Evolutionary conservation across 2,888 invertebrate species (phyloP).

Genomic region (Beris chalybata): DNA sequence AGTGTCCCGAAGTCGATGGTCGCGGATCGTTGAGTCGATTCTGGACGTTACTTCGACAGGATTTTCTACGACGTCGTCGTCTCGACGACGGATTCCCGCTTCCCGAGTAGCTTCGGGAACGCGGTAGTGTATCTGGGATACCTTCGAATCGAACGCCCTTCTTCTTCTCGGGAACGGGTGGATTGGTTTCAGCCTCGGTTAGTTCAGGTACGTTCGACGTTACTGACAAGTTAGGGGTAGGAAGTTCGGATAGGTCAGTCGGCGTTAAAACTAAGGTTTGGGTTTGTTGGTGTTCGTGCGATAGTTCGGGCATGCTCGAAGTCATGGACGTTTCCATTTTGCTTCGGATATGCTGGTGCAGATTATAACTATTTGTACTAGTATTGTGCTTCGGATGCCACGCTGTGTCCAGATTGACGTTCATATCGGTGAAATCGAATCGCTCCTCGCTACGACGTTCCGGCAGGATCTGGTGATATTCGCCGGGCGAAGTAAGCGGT

Average conservation of each 20-base stretch:
- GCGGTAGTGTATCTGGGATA: constrained; percentile 56
- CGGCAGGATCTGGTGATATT: constrained; percentile 50
- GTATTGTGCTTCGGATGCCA: constrained; percentile 54
- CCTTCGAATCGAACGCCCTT: constrained; percentile 57
- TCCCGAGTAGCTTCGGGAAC: constrained; percentile 61
- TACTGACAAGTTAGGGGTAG: constrained; percentile 59
- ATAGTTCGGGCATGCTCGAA: constrained; percentile 66
- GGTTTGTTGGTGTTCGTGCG: constrained; percentile 37
- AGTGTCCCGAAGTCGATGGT: constrained; percentile 35
- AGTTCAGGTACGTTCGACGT: constrained; percentile 57
- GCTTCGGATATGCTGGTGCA: constrained; percentile 48
- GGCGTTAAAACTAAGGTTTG: constrained; percentile 35
- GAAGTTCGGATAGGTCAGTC: constrained; percentile 52
- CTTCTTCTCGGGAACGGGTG: constrained; percentile 48
- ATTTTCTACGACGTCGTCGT: constrained; percentile 50
- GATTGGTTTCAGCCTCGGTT: constrained; percentile 40
- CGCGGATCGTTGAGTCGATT: constrained; percentile 18
- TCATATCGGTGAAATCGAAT: constrained; percentile 63
- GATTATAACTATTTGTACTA: constrained; percentile 45
- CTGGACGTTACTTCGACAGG: constrained; percentile 47
- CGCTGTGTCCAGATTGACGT: constrained; percentile 61
- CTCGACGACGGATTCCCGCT: constrained; percentile 48
- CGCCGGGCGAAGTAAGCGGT: constrained; percentile 52
- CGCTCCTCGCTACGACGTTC: constrained; percentile 46
- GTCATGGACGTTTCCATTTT: constrained; percentile 53